Base-by-base conservation (phyloP, 2,888 invertebrate genomes). In the Junonia oenone region DNA sequence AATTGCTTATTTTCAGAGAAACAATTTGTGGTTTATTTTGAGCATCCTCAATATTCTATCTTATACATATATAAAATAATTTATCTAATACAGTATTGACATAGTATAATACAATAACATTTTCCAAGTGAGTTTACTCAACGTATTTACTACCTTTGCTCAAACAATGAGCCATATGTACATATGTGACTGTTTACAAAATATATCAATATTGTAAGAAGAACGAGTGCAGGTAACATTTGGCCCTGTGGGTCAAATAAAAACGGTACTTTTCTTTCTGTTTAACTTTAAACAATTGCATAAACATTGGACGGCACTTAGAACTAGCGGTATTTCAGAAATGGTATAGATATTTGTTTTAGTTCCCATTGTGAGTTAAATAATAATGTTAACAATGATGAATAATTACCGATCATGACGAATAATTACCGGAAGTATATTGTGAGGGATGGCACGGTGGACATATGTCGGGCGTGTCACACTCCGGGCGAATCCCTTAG, bases 271-370 rank as follows among this genome's bases (percentile, higher is more conserved):
- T 67, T 63, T 61, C 58, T 58, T 63, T 67, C 63, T 65, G 66
- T 68, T 68, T 66, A 68, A 68, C 63, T 67, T 68, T 61, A 68
- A 71, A 68, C 68, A 71, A 68, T 68, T 69, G 69, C 68, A 67
- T 68, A 66, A 68, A 64, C 66, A 68, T 69, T 58, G 59, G 62
- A 56, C 22, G 31, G 22, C 11, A 26, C 53, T 40, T n/a, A 48
- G 53, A 38, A 33, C 13, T 62, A 59, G 5, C 0, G 11, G 15
- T 8, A 19, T 37, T 26, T 6, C 9, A 31, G 47, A 54, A 43
- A 17, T 43, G 53, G n/a, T 8, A 53, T 29, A 8, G 31, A 47
- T 4, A 13, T 11, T 11, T 31, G 11, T 31, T 31, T 31, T 2
- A 31, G 29, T 9, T 31, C 22, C 5, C 22, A 22, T 3, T 5